phyloP scores from a whole-genome alignment of 2,797 vertebrate species.

The Eutrigla gurnardus region DNA sequence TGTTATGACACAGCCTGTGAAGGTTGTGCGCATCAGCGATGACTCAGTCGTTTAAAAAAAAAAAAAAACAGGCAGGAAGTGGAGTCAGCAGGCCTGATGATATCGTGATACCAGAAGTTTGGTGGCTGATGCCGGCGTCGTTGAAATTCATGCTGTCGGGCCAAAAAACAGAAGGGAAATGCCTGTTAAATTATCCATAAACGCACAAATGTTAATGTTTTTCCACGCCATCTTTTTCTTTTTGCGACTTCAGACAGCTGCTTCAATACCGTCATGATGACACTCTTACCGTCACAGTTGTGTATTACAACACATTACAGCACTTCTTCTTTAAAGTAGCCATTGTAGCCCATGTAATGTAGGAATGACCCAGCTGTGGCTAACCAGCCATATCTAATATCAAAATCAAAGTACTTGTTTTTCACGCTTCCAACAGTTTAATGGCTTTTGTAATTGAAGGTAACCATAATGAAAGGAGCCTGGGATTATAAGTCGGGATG shows the following conservation, averaged over 20 bases:
- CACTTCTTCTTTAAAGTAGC: not conserved
- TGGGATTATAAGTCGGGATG: not conserved
- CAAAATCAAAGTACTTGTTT: not conserved
- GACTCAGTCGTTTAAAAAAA: conserved; percentile 49
- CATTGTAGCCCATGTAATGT: not conserved
- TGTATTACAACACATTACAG: not conserved
- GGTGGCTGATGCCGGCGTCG: not conserved
- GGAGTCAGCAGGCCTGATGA: conserved; percentile 20
- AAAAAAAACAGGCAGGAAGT: conserved; percentile 53
- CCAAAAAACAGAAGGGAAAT: conserved; percentile 3
- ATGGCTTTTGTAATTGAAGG: not conserved
- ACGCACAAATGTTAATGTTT: not conserved
- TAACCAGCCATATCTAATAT: not conserved
- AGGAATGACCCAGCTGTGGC: not conserved
- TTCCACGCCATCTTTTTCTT: not conserved
- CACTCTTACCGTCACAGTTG: not conserved
- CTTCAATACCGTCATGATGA: not conserved
- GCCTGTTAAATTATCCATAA: not conserved
- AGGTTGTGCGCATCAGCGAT: conserved; percentile 37
- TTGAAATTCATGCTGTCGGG: not conserved
- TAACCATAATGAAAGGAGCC: not conserved
- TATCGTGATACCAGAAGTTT: conserved; percentile 10
- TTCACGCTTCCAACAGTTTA: not conserved
- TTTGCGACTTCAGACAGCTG: not conserved
- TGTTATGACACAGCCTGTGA: conserved; percentile 48